Conservation (phyloP, 2,113 vertebrate species). For the Corythornis madagascariensis region DNA sequence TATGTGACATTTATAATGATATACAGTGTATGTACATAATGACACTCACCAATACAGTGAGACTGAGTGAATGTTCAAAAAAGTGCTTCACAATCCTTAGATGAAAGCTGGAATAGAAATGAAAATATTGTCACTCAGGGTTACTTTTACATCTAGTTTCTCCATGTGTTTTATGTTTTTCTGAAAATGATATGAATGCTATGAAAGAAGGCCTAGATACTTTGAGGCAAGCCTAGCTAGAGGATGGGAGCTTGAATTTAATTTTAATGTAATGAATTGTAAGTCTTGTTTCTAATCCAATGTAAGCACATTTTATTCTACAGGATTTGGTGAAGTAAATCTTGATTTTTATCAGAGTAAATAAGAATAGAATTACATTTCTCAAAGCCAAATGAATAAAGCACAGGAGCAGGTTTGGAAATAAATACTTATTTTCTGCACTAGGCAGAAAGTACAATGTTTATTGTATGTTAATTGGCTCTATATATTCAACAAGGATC, state of each 20-base stretch:
- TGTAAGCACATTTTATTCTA: not conserved
- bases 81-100: not conserved
- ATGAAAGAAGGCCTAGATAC: not conserved
- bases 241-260: not conserved
- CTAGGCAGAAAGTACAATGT: not conserved
- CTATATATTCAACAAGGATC: not conserved
- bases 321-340: not conserved
- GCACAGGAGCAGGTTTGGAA: not conserved
- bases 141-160: not conserved
- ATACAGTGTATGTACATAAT: not conserved
- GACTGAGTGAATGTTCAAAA: not conserved
- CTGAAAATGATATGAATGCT: not conserved
- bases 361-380: slow-evolving; percentile 2
- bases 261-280: not conserved
- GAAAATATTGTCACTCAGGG: not conserved
- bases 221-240: not conserved
- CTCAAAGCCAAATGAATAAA: not conserved
- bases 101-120: not conserved
- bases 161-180: not conserved
- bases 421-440: not conserved
- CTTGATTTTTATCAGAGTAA: slow-evolving; percentile 1
- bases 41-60: not conserved
- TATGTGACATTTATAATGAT: not conserved
- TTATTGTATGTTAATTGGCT: not conserved
- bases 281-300: not conserved